Base-by-base conservation (phyloP, 1,140 invertebrate species). In the Steinernema khuongi region DNA sequence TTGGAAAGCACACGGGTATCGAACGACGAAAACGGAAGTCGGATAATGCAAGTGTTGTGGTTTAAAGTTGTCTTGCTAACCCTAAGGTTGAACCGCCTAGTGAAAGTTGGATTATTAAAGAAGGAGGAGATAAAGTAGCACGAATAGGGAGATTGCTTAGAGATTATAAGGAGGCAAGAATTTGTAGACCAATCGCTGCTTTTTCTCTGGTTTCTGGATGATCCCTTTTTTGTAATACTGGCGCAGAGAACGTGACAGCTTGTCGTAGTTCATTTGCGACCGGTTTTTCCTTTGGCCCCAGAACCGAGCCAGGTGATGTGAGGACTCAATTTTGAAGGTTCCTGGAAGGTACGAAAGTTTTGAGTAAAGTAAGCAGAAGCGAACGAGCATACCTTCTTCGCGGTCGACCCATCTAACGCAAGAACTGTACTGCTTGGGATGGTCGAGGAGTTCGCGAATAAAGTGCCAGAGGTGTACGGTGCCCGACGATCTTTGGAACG, bases 151-250 rank as follows among this genome's bases (percentile, higher is more conserved):
- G 33, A 73, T 75, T 41, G 30, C 17, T 77, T 67, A 78, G 22
- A 77, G 36, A 67, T 84, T 85, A 73, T 84, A 84, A n/a, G 83
- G 83, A 26, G 83, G 84, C 30, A 84, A 67, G 72, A 99, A 99
- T 87, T 98, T 96, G 87, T 99, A 99, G 67, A 99, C 96, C 74
- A 99, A 89, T 83, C 96, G 90, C 87, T 99, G 96, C 74, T 94
- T 96, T 41, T 96, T 89, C 83, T 96, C 94, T 1, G 96, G 98
- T 86, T 99, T 99, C 89, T 96, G 96, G 93, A 99, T 99, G 86
- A 99, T 99, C 50, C 94, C 94, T 86, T 99, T 99, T 87, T 98
- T 97, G 89, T 99, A 99, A 88, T 99, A 99, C 86, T 99, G 96
- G 19, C 96, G 88, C 79, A 99, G 96, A 76, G 94, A 97, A 50